phyloP scores from a whole-genome alignment of 2,888 invertebrate genomes.

The Pollenia labialis region DNA sequence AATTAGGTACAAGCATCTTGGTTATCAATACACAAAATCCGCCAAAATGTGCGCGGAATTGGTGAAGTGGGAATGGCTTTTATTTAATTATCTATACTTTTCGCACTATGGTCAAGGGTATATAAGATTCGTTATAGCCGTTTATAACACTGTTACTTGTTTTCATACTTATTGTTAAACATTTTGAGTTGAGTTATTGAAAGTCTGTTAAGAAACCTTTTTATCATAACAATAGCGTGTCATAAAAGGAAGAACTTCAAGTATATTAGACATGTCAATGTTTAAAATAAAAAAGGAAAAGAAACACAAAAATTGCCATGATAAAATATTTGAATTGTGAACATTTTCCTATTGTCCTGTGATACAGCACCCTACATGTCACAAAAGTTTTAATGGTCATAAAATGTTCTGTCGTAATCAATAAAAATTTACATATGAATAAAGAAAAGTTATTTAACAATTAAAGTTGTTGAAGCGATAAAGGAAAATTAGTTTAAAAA shows the following conservation, averaged over 20 bases:
- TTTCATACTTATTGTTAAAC: conserved; percentile 48
- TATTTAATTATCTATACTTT: no score
- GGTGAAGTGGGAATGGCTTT: no score
- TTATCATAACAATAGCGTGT: conserved; percentile 72
- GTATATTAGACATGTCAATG: conserved; percentile 71
- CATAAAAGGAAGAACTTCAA: conserved; percentile 64
- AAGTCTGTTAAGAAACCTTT: conserved; percentile 71
- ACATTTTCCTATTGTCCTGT: conserved; percentile 67
- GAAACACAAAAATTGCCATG: conserved; percentile 35
- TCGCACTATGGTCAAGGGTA: no score
- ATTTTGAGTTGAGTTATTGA: conserved; percentile 71
- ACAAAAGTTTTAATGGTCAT: conserved; percentile 53
- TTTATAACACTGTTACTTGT: background rate
- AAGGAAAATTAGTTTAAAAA: no score
- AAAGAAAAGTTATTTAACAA: conserved; percentile 19
- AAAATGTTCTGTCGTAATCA: conserved; percentile 2
- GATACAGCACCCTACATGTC: conserved; percentile 50
- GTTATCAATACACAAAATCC: no score
- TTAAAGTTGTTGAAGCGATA: conserved; percentile 12
- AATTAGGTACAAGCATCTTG: no score
- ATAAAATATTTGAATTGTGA: conserved; percentile 59
- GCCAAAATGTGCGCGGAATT: no score
- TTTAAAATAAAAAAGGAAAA: conserved; percentile 29
- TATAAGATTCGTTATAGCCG: no score
- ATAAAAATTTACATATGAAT: conserved; percentile 44